Base-by-base conservation (phyloP, 2,113 vertebrate genomes). In the Ceuthmochares aereus region DNA sequence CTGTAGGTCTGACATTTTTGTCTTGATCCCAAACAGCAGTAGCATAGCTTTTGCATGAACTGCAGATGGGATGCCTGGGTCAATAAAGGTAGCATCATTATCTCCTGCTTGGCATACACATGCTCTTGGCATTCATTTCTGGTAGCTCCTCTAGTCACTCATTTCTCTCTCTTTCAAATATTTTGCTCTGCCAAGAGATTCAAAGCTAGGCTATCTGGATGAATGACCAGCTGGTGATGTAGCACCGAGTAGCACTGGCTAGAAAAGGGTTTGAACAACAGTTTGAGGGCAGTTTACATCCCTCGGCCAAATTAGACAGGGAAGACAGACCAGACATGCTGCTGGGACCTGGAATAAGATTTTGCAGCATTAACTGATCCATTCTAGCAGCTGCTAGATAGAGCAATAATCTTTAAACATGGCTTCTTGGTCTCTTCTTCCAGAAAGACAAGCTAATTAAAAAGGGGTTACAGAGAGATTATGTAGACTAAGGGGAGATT, bases 401-500 rank as follows among this genome's bases (percentile, higher is more conserved):
- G 68, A 93, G 83, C 83, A 93, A 76, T 89, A 75, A 95, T 89
- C 96, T 94, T 82, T 68, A 76, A 97, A 92, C 69, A 64, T 60
- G 76, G 81, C 54, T 95, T 89, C 80, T 81, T 82, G 85, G 88
- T 87, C 43, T 86, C 79, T 34, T 64, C 93, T 78, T 86, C 90
- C 88, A 89, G 92, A 72, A 95, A 95, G 76, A 95, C 49, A 11
- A 90, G 68, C 83, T 96, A 96, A 97, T 97, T 93, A 96, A 96
- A 96, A 96, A 60, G 80, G 88, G 83, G 88, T 94, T 95, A 95
- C 37, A 40, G 80, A 84, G 80, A 93, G 92, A 96, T 96, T 93
- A 96, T 25, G 32, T 12, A 87, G 92, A 87, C 85, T 83, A 78
- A 69, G 79, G 90, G 83, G 86, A 89, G 60, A 94, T 69, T 94